Conservation (phyloP, 2,113 vertebrate genomes). For the Calyptomena viridis region DNA sequence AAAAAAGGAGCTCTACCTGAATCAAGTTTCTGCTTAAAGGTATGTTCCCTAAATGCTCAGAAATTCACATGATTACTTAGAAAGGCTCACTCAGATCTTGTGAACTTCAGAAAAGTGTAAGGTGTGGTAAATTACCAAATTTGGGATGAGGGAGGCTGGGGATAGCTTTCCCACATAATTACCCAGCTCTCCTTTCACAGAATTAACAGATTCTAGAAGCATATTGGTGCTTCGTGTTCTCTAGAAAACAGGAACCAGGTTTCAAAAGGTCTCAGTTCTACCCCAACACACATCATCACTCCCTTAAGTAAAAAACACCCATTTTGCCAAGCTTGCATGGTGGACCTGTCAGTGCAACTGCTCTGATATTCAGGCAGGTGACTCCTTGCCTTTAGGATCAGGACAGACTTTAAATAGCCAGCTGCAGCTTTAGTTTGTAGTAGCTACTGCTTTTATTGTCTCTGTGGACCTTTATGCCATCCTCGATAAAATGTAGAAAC, state of each 20-base stretch:
- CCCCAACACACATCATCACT: neutral
- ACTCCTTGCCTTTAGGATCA: neutral
- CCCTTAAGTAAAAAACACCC: neutral
- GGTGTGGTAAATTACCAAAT: neutral
- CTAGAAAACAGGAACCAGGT: neutral
- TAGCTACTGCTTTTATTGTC: neutral
- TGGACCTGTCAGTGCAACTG: neutral
- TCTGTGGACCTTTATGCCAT: neutral
- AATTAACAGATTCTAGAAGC: neutral
- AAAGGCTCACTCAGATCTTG: neutral
- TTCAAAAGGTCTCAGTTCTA: neutral
- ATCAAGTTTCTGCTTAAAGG: neutral
- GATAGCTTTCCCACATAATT: neutral
- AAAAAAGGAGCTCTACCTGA: neutral
- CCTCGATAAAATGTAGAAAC: neutral
- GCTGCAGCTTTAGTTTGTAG: neutral
- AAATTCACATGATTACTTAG: neutral
- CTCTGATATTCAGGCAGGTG: neutral
- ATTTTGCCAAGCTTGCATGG: neutral
- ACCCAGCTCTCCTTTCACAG: neutral
- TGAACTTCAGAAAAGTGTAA: neutral
- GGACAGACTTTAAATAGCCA: neutral
- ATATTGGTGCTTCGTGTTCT: neutral
- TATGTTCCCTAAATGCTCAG: neutral
- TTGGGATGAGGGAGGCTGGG: neutral